phyloP scores from a whole-genome alignment of 2,888 invertebrate genomes.

The Oligia fasciuncula region DNA sequence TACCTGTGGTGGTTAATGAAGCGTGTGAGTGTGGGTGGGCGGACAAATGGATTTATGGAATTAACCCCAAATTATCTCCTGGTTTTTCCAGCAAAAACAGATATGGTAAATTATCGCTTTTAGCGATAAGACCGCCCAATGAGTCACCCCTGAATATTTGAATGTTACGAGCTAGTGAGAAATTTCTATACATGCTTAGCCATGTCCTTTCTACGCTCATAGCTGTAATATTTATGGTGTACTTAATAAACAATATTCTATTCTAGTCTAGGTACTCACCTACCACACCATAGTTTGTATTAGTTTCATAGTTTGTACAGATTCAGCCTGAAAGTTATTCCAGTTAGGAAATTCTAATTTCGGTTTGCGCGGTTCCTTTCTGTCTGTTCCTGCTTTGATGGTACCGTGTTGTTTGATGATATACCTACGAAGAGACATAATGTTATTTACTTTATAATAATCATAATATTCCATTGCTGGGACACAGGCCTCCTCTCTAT shows the following conservation, averaged over 20 bases:
- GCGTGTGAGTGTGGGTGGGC: not conserved
- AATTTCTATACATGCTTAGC: not conserved
- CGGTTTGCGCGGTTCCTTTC: not conserved
- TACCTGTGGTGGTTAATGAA: not conserved
- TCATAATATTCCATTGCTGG: no score
- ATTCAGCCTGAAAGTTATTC: not conserved
- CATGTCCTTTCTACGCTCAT: not conserved
- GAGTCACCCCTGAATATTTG: not conserved
- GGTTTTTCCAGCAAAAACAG: not conserved
- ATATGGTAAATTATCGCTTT: no score
- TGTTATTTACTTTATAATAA: not conserved
- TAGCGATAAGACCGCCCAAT: no score
- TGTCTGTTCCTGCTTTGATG: not conserved
- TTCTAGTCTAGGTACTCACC: no score
- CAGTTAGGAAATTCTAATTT: not conserved
- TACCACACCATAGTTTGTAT: not conserved
- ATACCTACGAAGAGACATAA: not conserved
- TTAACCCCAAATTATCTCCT: not conserved
- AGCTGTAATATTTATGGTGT: no score
- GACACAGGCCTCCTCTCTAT: no score
- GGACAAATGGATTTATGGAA: not conserved
- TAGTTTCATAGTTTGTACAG: not conserved
- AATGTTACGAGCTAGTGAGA: not conserved
- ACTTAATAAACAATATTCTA: no score
- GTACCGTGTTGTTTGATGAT: not conserved